These are phyloP conservation scores for Hiodon tergisus DNA, from an alignment of 2,113 vertebrate species.

Conservation along the genomic window DNA sequence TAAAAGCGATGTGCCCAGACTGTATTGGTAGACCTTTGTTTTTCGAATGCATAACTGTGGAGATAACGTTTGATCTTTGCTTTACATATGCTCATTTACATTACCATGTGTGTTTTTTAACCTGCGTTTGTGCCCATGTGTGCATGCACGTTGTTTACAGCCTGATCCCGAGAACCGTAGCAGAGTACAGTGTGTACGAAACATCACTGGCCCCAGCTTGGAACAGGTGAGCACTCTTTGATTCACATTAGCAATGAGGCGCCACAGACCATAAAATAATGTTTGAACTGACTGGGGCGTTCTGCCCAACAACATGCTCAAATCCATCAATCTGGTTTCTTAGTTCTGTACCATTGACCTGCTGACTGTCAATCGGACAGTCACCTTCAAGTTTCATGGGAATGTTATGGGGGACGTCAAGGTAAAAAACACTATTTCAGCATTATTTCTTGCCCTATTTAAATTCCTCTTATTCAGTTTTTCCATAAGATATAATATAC, in stretches of 20 bases:
- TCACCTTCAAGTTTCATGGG: constrained; percentile 31
- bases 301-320: background rate
- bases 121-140: background rate
- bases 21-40: too few species aligned
- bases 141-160: background rate
- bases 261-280: too few species aligned
- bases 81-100: background rate
- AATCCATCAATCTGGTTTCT: background rate
- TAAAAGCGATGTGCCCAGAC: too few species aligned
- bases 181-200: background rate
- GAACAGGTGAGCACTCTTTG: background rate
- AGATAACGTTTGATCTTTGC: background rate
- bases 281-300: background rate
- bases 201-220: background rate
- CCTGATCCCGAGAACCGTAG: background rate
- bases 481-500: background rate
- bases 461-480: background rate
- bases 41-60: background rate
- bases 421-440: constrained; percentile 7
- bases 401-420: constrained; percentile 12
- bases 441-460: background rate
- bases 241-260: background rate
- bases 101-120: background rate
- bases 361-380: background rate
- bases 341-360: constrained; percentile 29